Evolutionary conservation across 2,888 invertebrate species (phyloP), one percentile per base, ranked within the genome.

Genomic region (Spisula solida): DNA sequence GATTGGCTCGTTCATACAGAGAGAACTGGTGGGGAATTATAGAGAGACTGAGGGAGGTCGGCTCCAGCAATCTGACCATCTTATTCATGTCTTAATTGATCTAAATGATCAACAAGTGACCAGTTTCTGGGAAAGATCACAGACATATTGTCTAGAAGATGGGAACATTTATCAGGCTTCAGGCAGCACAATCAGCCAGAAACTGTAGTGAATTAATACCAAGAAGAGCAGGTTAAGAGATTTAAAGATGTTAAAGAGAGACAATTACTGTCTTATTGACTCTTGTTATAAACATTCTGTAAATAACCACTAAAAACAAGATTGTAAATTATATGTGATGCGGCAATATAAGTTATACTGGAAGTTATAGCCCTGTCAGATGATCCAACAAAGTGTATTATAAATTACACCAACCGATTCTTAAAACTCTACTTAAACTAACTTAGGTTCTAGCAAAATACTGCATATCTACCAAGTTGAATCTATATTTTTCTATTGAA

Each of bases 31-130:
- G 34, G 34, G 25, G 25, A 75, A 75, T 18, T 66, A 66, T n/a
- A 75, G 75, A 75, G 34, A 75, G 16, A 34, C 14, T 31, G 34
- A 75, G 29, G 70, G 75, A 75, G 75, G 75, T 75, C 31, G 84
- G 55, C 84, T 84, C 84, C 84, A 84, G 4, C 66, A 70, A 75
- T 84, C 84, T 84, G 51, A 47, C 25, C 47, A 20, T 47, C 25
- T 29, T 25, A 29, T 29, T 78, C 48, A 75, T 25, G 48, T 25
- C 48, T 14, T 84, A 84, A 84, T 84, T 84, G 55, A 75, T 29
- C 75, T 31, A 78, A 84, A 84, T 84, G 84, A 84, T 75, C 84
- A 84, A 70, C 84, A 84, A 84, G 75, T 84, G 84, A 84, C 84
- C 84, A 84, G 20, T 78, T 80, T 78, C 51, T 51, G 29, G 29